phyloP scores from a whole-genome alignment of 2,113 vertebrate genomes.

The Spermophilus dauricus region DNA sequence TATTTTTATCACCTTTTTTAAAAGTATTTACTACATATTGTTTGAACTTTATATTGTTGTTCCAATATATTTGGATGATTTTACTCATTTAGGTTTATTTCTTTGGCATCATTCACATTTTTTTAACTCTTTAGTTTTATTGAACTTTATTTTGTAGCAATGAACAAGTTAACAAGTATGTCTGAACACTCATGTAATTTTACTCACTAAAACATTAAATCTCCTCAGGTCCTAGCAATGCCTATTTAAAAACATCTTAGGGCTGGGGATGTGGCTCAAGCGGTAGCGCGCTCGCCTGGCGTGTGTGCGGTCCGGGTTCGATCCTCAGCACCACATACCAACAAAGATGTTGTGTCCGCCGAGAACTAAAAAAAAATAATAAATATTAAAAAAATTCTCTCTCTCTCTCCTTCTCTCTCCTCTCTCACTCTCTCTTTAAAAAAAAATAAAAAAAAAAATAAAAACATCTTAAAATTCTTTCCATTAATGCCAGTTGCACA shows the following conservation, averaged over 20 bases:
- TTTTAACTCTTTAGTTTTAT: background rate
- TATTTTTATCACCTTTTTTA: background rate
- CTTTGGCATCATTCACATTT: background rate
- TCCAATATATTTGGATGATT: background rate
- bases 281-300: no score
- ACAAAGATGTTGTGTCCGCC: no score
- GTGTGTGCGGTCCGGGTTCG: no score
- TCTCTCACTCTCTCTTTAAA: no score
- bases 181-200: conserved; percentile 30
- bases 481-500: background rate
- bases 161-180: conserved; percentile 5
- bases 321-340: no score
- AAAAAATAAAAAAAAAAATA: no score
- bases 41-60: background rate
- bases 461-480: conserved; percentile 55
- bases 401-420: no score
- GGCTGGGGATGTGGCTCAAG: no score
- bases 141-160: background rate
- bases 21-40: background rate
- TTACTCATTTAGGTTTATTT: background rate
- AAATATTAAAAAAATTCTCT: no score
- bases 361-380: no score
- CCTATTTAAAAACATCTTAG: conserved; percentile 31
- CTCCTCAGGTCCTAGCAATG: background rate
- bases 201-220: background rate